phyloP scores from a whole-genome alignment of 23 tunicate species.

The Halocynthia roretzi region DNA sequence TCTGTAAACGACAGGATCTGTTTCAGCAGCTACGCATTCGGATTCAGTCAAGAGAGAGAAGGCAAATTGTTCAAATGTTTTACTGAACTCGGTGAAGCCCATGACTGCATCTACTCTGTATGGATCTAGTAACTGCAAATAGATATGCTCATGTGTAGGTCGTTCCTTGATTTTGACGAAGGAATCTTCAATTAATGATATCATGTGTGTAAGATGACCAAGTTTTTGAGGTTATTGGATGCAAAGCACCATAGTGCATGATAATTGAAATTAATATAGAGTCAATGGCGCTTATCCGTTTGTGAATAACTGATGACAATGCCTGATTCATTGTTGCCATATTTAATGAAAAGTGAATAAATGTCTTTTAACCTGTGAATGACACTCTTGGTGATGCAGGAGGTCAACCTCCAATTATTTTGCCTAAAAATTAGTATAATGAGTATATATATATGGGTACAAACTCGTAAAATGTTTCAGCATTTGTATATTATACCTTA shows the following conservation, averaged over 20 bases:
- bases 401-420: too few relatives aligned
- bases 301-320: too few relatives aligned
- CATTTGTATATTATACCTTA: slow-evolving; percentile 21
- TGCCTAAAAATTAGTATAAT: too few relatives aligned
- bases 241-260: too few relatives aligned
- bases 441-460: not conserved
- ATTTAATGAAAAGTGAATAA: not conserved
- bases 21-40: slow-evolving; percentile 40
- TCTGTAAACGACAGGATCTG: slow-evolving; percentile 4
- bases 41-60: slow-evolving; percentile 38
- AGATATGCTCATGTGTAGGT: not conserved
- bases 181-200: too few relatives aligned
- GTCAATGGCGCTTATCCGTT: too few relatives aligned
- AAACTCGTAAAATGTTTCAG: not conserved
- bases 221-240: too few relatives aligned
- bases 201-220: too few relatives aligned
- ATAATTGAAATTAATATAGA: too few relatives aligned
- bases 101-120: slow-evolving; percentile 40
- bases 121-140: slow-evolving; percentile 59
- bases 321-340: too few relatives aligned
- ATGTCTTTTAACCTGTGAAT: not conserved
- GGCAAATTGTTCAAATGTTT: slow-evolving; percentile 52
- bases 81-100: slow-evolving; percentile 47
- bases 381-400: not conserved
- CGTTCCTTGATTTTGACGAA: not conserved